phyloP scores from a whole-genome alignment of 2,797 vertebrate genomes.

The Enteromius fasciolatus region DNA sequence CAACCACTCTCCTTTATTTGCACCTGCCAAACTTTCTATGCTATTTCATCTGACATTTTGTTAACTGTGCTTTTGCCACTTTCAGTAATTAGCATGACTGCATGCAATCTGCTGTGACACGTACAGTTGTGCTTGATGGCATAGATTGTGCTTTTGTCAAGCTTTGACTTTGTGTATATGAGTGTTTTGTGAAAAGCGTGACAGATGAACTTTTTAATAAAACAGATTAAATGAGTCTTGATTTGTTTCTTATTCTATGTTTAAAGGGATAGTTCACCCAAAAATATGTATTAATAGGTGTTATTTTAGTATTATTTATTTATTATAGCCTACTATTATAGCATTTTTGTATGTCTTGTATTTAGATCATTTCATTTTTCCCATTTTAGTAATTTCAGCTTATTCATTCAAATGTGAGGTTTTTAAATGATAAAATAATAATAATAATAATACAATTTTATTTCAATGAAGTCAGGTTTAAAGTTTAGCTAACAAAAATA shows the following conservation, averaged over 20 bases:
- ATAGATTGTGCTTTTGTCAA: constrained; percentile 25
- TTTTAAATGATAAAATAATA: background rate
- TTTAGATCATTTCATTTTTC: background rate
- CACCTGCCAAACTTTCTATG: constrained; percentile 39
- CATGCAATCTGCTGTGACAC: background rate
- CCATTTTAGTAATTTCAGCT: background rate
- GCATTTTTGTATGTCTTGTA: background rate
- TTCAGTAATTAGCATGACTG: constrained; percentile 19
- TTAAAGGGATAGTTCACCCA: background rate
- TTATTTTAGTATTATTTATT: background rate
- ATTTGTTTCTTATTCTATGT: background rate
- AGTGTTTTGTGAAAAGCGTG: constrained; percentile 11
- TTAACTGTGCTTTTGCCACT: constrained; percentile 2
- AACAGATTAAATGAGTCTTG: constrained; percentile 59
- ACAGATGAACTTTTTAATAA: constrained; percentile 42
- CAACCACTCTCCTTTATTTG: background rate
- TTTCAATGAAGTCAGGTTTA: background rate
- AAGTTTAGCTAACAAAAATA: background rate
- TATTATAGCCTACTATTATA: background rate
- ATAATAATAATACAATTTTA: no score
- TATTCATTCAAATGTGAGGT: background rate
- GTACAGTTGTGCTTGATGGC: background rate
- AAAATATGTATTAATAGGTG: background rate
- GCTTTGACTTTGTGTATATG: background rate
- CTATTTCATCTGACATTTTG: constrained; percentile 2